A percentile compares a stretch with the other conserved stretches of the same genome.
Conservation (phyloP, 2,113 vertebrate genomes). For the Ptyas mucosa region DNA sequence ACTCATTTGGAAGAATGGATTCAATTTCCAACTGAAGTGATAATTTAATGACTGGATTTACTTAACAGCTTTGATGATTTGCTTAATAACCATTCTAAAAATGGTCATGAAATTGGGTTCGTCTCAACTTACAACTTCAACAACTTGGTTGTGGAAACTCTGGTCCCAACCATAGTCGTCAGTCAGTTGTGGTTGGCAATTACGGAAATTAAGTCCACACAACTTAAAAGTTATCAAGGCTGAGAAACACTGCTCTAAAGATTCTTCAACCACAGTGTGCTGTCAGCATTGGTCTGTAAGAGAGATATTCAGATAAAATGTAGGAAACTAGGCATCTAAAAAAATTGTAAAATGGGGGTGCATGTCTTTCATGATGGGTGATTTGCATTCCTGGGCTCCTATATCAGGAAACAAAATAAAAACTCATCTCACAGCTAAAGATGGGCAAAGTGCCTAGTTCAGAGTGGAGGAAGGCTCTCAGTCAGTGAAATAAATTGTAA, state of each 20-base stretch:
- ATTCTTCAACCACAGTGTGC: not conserved
- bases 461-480: not conserved
- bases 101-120: not conserved
- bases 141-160: not conserved
- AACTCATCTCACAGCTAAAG: not conserved
- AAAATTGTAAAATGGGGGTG: not conserved
- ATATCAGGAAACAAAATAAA: not conserved
- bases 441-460: not conserved
- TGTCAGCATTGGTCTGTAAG: not conserved
- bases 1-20: not conserved
- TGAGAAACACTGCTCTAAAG: not conserved
- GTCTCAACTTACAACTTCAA: not conserved
- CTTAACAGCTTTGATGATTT: not conserved
- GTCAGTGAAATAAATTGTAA: not conserved
- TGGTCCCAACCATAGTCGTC: not conserved
- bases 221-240: not conserved
- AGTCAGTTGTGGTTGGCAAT: not conserved
- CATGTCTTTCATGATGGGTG: not conserved
- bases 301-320: not conserved
- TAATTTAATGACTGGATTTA: not conserved
- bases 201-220: not conserved
- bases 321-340: not conserved
- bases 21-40: not conserved
- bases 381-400: not conserved
- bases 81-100: not conserved